Base-by-base conservation (phyloP, 2,797 vertebrate species). In the Ibycter americanus region DNA sequence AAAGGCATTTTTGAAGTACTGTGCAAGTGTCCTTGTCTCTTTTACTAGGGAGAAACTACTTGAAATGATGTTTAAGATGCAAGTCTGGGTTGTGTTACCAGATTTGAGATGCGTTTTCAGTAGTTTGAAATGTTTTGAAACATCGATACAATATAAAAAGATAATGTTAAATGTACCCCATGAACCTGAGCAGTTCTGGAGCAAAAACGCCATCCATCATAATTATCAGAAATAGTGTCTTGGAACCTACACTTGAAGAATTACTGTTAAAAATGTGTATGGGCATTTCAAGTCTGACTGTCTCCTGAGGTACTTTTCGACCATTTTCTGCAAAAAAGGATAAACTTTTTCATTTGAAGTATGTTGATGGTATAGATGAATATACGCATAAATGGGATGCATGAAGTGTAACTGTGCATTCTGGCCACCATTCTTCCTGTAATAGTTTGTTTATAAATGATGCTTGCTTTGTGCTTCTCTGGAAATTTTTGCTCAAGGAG, bases 341-440 rank as follows among this genome's bases (percentile, higher is more conserved):
- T 70, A 42, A 81, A 76, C 8, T 3, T 22, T 27, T 36, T 73
- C 3, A 10, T 81, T 32, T 29, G 23, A 62, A 15, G 7, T 36
- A 7, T 49, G 8, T 32, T 66, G 58, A 34, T 74, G 46, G 21
- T 38, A 13, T 46, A 32, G 34, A 16, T 82, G 22, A 90, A 34
- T 27, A 17, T 36, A 9, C 13, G 19, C 22, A 6, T 32, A 31
- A 88, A 44, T 42, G 11, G 32, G 16, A 58, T 44, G 4, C 3
- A 2, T 72, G 15, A 47, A 79, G 47, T 1, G 0, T 54, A 51
- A 55, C 42, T 59, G 13, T 22, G 47, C 2, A 0, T 62, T 84
- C 74, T 79, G 55, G 8, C 8, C n/a, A 16, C 38, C 2, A 2
- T 76, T 87, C 49, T 94, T 90, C 23, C 25, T 55, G 3, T 47